Percentiles rank a stretch among this genome's conserved stretches.
Conservation (phyloP, 2,888 invertebrate genomes). For the Thereva nobilitata region DNA sequence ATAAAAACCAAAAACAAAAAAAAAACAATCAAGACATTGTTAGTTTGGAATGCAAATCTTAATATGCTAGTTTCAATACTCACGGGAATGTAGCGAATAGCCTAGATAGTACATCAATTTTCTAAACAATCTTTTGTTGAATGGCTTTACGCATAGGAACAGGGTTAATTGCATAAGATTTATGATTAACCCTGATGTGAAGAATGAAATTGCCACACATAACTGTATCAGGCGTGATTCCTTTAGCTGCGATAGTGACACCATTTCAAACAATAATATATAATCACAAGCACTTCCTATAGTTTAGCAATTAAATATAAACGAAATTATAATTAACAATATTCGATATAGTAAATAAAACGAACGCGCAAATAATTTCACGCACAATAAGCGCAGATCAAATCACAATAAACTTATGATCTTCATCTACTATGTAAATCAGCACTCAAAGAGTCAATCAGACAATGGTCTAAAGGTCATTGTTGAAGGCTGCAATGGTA, state of each 20-base stretch:
- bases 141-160: constrained; percentile 77
- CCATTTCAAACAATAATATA: constrained; percentile 38
- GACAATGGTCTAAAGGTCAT: too few species aligned
- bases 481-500: too few species aligned
- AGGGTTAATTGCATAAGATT: constrained; percentile 80
- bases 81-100: constrained; percentile 88
- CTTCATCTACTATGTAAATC: too few species aligned
- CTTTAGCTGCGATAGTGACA: constrained; percentile 46
- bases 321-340: too few species aligned
- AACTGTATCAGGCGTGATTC: constrained; percentile 72
- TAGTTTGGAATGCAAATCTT: too few species aligned
- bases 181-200: constrained; percentile 82
- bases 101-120: constrained; percentile 87
- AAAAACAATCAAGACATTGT: neutral
- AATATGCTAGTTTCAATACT: constrained; percentile 59
- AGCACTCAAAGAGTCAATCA: too few species aligned
- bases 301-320: too few species aligned
- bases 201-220: constrained; percentile 83
- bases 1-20: constrained; percentile 41
- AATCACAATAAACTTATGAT: too few species aligned
- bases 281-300: constrained; percentile 3
- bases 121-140: constrained; percentile 78
- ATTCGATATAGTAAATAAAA: too few species aligned
- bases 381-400: too few species aligned
- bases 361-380: too few species aligned